phyloP scores from a whole-genome alignment of 2,797 vertebrate species.

The Orestias chungarensis region DNA sequence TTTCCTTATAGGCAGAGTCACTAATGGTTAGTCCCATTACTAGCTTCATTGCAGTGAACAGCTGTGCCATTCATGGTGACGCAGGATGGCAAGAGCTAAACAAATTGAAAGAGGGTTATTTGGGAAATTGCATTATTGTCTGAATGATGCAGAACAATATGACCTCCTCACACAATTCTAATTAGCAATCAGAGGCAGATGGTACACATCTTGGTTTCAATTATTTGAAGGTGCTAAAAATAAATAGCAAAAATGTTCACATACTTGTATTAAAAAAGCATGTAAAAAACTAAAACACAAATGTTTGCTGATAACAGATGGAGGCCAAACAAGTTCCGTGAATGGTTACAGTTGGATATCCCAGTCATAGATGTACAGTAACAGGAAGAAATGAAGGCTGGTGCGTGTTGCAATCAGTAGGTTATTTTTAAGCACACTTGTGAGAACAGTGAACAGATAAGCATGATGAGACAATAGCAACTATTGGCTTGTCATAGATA shows the following conservation, averaged over 20 bases:
- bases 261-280: neutral
- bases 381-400: slow-evolving; percentile 16
- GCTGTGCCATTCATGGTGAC: slow-evolving; percentile 23
- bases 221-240: neutral
- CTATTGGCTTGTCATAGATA: neutral
- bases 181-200: slow-evolving; percentile 8
- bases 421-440: neutral
- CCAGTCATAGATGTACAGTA: slow-evolving; percentile 1
- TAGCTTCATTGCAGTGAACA: slow-evolving; percentile 11
- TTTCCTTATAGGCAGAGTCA: slow-evolving; percentile 5
- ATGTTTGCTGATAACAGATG: neutral
- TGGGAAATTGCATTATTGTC: slow-evolving; percentile 18
- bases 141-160: slow-evolving; percentile 21
- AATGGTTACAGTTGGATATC: neutral
- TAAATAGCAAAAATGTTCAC: slow-evolving; percentile 1
- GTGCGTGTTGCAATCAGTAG: slow-evolving; percentile 1
- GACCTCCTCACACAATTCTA: slow-evolving; percentile 9
- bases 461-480: neutral
- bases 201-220: neutral
- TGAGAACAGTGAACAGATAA: slow-evolving; percentile 3
- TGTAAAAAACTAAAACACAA: neutral
- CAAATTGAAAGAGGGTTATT: slow-evolving; percentile 20
- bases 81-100: slow-evolving; percentile 16
- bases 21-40: slow-evolving; percentile 19
- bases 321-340: neutral